Base-by-base conservation (phyloP, 2,888 invertebrate genomes). In the Scaptomyza flava region DNA sequence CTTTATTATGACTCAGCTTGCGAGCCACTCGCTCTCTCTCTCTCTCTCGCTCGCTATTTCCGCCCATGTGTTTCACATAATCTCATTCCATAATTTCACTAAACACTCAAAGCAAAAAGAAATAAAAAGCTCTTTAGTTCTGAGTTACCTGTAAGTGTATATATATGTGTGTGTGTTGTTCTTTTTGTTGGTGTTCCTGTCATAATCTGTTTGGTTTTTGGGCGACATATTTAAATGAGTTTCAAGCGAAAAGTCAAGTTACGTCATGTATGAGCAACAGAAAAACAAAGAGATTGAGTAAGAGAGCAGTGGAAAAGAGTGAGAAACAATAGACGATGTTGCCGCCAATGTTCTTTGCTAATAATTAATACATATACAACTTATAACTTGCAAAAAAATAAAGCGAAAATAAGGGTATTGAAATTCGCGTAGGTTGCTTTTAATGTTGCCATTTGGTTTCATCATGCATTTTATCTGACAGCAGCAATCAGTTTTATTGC, bases 161-260 rank as follows among this genome's bases (percentile, higher is more conserved):
- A 20, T 11, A 12, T 2, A 12, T 62, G 51, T 38, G 50, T 11
- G 17, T 2, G 14, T 62, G 56, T 14, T 38, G 14, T 34, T 59
- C 11, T 34, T 59, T 48, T 30, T 51, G 14, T 36, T 51, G 7
- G 4, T 51, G 23, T 43, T 43, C 20, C 74, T 74, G 75, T 78
- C 76, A 74, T 78, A 78, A 76, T 69, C 75, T 74, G 74, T 78
- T 76, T 78, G 51, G 54, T 74, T 77, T 66, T 72, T 58, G 56
- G 23, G 77, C 68, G 63, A 74, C 74, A 74, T 74, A 74, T 74
- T 74, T 77, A 74, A 74, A 68, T 77, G 79, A 70, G 79, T 57
- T 77, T 79, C 61, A 73, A 64, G 66, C 71, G 66, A 68, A 71
- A 77, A 63, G 64, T 64, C 57, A 59, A 64, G 70, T 79, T 85